Evolutionary conservation across 2,113 vertebrate species (phyloP).

Genomic region (Dasyprocta punctata): DNA sequence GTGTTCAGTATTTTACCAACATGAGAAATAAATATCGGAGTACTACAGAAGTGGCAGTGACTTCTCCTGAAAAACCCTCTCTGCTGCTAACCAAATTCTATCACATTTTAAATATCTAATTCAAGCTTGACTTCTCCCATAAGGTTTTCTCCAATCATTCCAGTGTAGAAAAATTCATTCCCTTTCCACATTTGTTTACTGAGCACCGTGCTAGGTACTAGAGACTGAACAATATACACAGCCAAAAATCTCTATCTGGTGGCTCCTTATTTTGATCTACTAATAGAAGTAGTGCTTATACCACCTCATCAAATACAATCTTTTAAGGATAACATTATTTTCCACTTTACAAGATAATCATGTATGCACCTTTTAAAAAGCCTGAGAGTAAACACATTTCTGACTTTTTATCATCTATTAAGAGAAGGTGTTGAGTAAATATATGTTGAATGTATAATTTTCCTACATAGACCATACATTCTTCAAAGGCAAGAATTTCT

Average conservation of each 20-base stretch:
- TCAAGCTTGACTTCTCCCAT: constrained; percentile 14
- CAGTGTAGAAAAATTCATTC: constrained; percentile 15
- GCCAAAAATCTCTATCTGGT: constrained; percentile 26
- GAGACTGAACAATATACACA: not conserved
- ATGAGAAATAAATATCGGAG: constrained; percentile 55
- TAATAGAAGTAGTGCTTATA: not conserved
- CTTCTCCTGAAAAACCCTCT: not conserved
- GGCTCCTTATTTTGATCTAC: not conserved
- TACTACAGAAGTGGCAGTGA: not conserved
- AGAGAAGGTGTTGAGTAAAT: constrained; percentile 39
- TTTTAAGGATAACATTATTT: not conserved
- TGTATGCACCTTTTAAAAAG: constrained; percentile 38
- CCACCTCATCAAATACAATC: not conserved
- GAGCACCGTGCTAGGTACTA: not conserved
- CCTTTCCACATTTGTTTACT: constrained; percentile 21
- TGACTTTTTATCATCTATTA: constrained; percentile 39
- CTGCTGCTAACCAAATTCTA: not conserved
- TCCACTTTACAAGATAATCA: constrained; percentile 54
- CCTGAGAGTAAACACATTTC: not conserved
- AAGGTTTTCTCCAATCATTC: not conserved
- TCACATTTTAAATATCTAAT: constrained; percentile 29
- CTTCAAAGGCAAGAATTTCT: constrained; percentile 52
- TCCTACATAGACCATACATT: not conserved
- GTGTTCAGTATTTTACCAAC: constrained; percentile 58
- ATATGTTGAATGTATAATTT: constrained; percentile 26